Conservation (phyloP, 2,888 invertebrate species). For the Eupelmus urozonus region DNA sequence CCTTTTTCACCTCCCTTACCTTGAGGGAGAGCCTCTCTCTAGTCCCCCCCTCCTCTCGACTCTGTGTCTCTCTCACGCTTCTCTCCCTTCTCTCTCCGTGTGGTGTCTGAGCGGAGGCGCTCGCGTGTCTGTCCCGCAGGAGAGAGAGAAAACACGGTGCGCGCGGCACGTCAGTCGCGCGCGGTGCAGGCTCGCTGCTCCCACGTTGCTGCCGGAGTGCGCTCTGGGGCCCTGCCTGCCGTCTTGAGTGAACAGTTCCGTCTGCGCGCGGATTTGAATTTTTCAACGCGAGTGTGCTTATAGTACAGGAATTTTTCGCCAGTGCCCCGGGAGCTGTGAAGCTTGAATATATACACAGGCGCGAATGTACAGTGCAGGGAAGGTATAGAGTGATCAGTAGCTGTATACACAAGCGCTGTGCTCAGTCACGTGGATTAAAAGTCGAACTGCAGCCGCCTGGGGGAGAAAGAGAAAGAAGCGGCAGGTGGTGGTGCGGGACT, state of each 20-base stretch:
- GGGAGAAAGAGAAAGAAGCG: constrained; percentile 2
- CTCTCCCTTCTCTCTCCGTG: not conserved
- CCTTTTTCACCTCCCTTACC: constrained; percentile 44
- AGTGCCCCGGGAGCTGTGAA: too few relatives aligned
- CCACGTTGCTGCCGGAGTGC: too few relatives aligned
- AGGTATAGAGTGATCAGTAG: too few relatives aligned
- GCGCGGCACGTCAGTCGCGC: constrained; percentile 43
- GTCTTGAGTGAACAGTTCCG: not conserved
- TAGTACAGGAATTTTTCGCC: too few relatives aligned
- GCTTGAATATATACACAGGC: not conserved
- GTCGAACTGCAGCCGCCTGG: not conserved
- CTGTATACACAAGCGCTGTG: too few relatives aligned
- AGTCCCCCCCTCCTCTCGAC: not conserved
- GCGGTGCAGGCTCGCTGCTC: constrained; percentile 41
- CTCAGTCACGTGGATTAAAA: constrained; percentile 28
- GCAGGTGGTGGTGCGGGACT: constrained; percentile 41
- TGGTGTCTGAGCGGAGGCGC: not conserved
- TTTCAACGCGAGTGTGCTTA: too few relatives aligned
- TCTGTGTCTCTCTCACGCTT: constrained; percentile 1
- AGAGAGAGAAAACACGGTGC: constrained; percentile 24
- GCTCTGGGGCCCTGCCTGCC: not conserved
- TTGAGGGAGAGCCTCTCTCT: not conserved
- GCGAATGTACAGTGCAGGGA: too few relatives aligned
- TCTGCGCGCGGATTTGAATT: too few relatives aligned
- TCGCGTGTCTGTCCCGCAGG: constrained; percentile 30